A percentile compares a stretch with the other conserved stretches of the same genome.
phyloP scores from a whole-genome alignment of 2,888 invertebrate genomes.

The Geophilus truncorum region DNA sequence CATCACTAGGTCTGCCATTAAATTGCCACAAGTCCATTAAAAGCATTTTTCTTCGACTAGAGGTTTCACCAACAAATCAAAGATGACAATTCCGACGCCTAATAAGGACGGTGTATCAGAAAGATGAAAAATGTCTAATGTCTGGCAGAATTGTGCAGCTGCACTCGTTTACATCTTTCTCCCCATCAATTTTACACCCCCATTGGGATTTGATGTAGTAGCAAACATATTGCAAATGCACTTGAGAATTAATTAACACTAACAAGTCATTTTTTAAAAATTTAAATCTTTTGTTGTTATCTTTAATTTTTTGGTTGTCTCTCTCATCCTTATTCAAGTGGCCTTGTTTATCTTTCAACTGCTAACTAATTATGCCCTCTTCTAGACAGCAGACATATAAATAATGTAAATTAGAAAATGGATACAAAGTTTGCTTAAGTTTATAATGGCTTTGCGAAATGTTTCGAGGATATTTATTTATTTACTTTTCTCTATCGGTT shows the following conservation, averaged over 20 bases:
- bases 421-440: background rate
- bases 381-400: background rate
- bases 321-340: background rate
- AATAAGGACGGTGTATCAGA: background rate
- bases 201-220: background rate
- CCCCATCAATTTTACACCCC: background rate
- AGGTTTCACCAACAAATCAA: background rate
- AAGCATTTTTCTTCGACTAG: background rate
- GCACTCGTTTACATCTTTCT: background rate
- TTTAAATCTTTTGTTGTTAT: background rate
- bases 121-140: slow-evolving; percentile 4
- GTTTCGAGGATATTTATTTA: background rate
- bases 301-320: background rate
- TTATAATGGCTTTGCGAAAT: background rate
- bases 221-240: background rate
- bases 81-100: background rate
- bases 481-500: background rate
- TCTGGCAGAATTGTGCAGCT: background rate
- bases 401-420: background rate
- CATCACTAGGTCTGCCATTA: background rate
- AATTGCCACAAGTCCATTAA: background rate
- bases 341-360: background rate
- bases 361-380: background rate
- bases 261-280: background rate
- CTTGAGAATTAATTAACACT: background rate